phyloP scores from a whole-genome alignment of 2,797 vertebrate species.

The Gila robusta region DNA sequence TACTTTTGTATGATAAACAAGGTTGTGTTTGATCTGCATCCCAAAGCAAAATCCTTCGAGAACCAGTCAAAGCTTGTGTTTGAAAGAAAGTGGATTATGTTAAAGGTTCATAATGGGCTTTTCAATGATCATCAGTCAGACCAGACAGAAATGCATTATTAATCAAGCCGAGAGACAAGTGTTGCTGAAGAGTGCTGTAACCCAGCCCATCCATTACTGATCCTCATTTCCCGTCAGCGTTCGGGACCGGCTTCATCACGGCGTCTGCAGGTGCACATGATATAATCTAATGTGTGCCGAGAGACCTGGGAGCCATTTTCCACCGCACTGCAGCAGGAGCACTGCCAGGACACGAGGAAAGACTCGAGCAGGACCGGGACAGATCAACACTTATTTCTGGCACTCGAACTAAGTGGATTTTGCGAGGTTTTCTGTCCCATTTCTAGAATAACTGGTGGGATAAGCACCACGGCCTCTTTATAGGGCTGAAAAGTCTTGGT shows the following conservation, averaged over 20 bases:
- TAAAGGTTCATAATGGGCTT: conserved; percentile 53
- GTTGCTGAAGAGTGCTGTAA: conserved; percentile 8
- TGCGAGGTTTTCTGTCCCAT: conserved; percentile 1
- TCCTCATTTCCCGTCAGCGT: not conserved
- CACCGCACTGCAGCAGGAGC: not conserved
- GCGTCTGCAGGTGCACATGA: conserved; percentile 48
- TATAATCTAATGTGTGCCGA: conserved; percentile 35
- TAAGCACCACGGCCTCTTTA: not conserved
- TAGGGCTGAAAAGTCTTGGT: not conserved
- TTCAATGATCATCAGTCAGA: conserved; percentile 55
- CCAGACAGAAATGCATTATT: conserved; percentile 29
- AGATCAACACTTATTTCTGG: not conserved
- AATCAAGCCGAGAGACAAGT: conserved; percentile 11
- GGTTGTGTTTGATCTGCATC: not conserved
- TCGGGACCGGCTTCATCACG: not conserved
- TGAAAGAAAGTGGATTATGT: conserved; percentile 35
- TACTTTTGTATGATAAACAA: not conserved
- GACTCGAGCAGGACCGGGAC: conserved; percentile 23
- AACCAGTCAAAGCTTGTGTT: not conserved
- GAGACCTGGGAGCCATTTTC: conserved; percentile 38
- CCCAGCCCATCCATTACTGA: not conserved
- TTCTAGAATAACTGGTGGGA: not conserved
- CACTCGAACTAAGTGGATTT: not conserved
- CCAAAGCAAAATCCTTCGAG: not conserved
- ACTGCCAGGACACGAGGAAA: conserved; percentile 11